Evolutionary conservation across 30 jellyfish, hydroid and myxozoan species (phyloP).

Genomic region (Pseudorhiza aurosa): DNA sequence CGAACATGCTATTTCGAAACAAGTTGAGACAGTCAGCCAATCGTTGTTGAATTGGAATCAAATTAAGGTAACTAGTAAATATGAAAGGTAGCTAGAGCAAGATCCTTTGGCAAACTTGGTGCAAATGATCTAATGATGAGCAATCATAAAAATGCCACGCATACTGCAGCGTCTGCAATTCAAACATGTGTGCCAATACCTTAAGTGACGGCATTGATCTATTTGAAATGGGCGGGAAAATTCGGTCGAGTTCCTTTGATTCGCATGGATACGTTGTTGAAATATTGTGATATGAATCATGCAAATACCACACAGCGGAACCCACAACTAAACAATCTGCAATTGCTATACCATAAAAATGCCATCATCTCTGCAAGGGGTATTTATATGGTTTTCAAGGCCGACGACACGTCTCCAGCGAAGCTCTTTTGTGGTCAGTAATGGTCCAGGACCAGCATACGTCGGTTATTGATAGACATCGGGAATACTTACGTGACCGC

Average conservation of each 20-base stretch:
- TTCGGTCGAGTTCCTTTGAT: background rate
- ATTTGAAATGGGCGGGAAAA: background rate
- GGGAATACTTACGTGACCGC: background rate
- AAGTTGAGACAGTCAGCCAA: too few species aligned
- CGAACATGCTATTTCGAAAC: too few species aligned
- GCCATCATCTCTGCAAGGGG: background rate
- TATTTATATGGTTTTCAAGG: background rate
- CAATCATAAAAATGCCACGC: background rate
- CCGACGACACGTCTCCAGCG: slow-evolving; percentile 9
- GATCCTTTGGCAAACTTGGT: too few species aligned
- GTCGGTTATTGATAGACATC: background rate
- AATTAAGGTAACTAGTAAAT: too few species aligned
- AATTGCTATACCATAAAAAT: background rate
- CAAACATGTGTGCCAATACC: background rate
- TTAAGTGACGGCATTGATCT: background rate
- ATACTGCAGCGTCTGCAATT: background rate
- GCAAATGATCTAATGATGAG: too few species aligned
- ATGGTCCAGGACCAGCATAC: background rate
- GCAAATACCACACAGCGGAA: background rate
- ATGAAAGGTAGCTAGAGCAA: too few species aligned
- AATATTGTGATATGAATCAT: background rate
- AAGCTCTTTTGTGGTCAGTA: slow-evolving; percentile 4
- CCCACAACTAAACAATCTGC: slow-evolving; percentile 4
- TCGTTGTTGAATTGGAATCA: too few species aligned
- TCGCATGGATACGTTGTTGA: background rate